Evolutionary conservation across 1,140 invertebrate species (phyloP), one percentile per base, ranked within the genome.

Genomic region (Antheraea mylitta): DNA sequence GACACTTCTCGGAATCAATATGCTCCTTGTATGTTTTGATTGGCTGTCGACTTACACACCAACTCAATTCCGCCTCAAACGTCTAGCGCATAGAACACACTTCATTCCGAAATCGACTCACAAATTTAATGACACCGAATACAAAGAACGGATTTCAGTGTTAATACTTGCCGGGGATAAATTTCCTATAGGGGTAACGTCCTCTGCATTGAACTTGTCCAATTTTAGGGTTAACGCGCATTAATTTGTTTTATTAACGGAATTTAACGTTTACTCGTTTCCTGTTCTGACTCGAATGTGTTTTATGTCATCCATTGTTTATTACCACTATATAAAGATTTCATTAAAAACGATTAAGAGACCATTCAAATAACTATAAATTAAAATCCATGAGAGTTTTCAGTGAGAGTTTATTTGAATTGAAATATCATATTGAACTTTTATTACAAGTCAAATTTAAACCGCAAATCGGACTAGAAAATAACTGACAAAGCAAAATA

Each of bases 1-100:
- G 90, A 92, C 90, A 92, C 90, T 92, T 92, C 90, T 92, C 85
- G 86, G 90, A 92, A 92, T 92, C 90, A 92, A 92, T 92, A 92
- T 88, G 86, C 87, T 90, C 83, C 86, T 89, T 89, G 88, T 91
- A 92, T 92, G 90, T 92, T 92, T 92, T 92, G 90, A 92, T 90
- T 91, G 87, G 86, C 82, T 87, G 74, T 73, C 79, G 72, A 74
- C 71, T 66, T 38, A 53, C 66, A 61, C 65, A 66, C 67, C 78
- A 78, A 78, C 75, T 72, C 76, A 82, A 83, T 81, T 70, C 68
- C 70, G 73, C 76, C 79, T 81, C 78, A 85, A 82, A 67, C 66
- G 42, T 66, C 72, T 64, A 70, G 67, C 72, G 64, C 76, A 82
- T 89, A 90, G 80, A 83, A 80, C 74, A 75, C 82, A 87, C 36